These are phyloP conservation scores for Dipus sagitta DNA, from an alignment of 2,797 vertebrate species.

Conservation along the genomic window DNA sequence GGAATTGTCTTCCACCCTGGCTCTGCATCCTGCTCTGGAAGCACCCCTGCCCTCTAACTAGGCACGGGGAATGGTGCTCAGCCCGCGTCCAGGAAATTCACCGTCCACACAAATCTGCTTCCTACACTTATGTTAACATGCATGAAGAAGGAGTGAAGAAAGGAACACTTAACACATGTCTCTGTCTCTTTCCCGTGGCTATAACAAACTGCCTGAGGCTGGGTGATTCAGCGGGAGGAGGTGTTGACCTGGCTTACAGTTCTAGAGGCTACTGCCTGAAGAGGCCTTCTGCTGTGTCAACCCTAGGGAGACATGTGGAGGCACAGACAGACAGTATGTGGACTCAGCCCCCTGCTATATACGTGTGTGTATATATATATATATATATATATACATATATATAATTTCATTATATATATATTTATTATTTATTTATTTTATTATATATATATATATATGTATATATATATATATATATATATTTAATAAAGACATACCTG, in stretches of 20 bases:
- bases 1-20: constrained; percentile 59
- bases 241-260: too few relatives aligned
- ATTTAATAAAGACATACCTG: too few relatives aligned
- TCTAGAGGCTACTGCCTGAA: too few relatives aligned
- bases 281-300: too few relatives aligned
- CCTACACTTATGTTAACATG: accelerated
- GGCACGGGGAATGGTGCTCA: accelerated
- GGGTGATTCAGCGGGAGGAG: not conserved
- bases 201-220: not conserved
- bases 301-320: too few relatives aligned
- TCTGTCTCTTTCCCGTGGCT: not conserved
- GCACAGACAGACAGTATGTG: accelerated
- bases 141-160: accelerated
- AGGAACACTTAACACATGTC: not conserved
- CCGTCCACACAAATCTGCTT: accelerated
- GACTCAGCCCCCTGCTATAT: too few relatives aligned
- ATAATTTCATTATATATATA: too few relatives aligned
- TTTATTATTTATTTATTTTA: too few relatives aligned
- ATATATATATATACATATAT: too few relatives aligned
- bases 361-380: too few relatives aligned
- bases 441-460: too few relatives aligned
- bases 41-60: not conserved
- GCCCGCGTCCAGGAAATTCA: accelerated
- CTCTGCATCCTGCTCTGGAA: not conserved
- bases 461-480: too few relatives aligned